Base-by-base conservation (phyloP, 2,888 invertebrate genomes). In the Globia sparganii region DNA sequence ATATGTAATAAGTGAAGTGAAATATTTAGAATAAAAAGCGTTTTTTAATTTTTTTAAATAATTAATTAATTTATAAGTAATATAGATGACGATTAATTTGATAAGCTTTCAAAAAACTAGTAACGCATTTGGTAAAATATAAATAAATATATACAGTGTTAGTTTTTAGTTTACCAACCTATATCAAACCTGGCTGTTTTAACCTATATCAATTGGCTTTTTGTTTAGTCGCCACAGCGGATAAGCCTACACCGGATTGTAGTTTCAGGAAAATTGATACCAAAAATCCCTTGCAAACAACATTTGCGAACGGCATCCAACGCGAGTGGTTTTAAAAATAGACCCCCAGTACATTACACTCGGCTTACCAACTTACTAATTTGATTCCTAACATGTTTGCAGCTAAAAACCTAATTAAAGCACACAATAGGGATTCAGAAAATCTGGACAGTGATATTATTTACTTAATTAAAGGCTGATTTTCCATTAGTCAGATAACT, bases 311-410 rank as follows among this genome's bases (percentile, higher is more conserved):
- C 34, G 34, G 13, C 46, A 40, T 11, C 11, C 31, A 25, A n/a
- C 4, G 18, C 43, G 28, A 72, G n/a, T n/a, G 49, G 21, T 25
- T 62, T 71, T 72, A n/a, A 62, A 64, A 80, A 81, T 77, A 81
- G n/a, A 56, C 15, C 66, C 37, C 43, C 1, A 59, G 43, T 67
- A 66, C 40, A 79, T 58, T 43, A 43, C 8, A 31, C 15, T 53
- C 58, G 0, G 37, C n/a, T 58, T 28, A 62, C 49, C 21, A 40
- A 66, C 34, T 66, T 28, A 74, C 49, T 83, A 64, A 83, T 83
- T 71, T 53, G 31, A 72, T 59, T 59, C 31, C 25, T 13, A 34
- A 62, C 40, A 65, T 69, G 56, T 70, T 25, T 25, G 5, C 62
- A 80, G 13, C 4, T 59, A 49, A 31, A 70, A 71, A 43, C 1